A percentile compares a stretch with the other conserved stretches of the same genome.
phyloP scores from a whole-genome alignment of 2,113 vertebrate species.

The Physeter macrocephalus region DNA sequence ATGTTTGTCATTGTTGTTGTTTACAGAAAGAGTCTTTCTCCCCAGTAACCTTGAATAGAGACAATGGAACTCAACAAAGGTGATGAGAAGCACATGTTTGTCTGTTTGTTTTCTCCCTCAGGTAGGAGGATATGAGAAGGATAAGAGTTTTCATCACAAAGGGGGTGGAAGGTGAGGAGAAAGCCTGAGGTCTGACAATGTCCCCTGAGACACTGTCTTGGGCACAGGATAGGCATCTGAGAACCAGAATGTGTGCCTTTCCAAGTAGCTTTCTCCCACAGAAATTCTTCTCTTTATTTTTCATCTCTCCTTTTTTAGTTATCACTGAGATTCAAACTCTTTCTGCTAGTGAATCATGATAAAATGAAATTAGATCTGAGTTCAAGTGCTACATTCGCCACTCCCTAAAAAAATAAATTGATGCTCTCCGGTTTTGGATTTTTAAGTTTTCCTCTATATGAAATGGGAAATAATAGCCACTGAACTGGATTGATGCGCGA shows the following conservation, averaged over 20 bases:
- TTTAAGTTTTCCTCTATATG: not conserved
- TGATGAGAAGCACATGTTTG: accelerated
- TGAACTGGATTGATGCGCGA: accelerated
- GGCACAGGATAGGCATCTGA: not conserved
- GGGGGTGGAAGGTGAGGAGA: not conserved
- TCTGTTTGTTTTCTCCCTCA: not conserved
- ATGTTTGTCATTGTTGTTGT: not conserved
- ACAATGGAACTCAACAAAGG: not conserved
- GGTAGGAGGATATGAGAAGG: not conserved
- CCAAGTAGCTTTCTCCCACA: not conserved
- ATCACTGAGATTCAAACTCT: not conserved
- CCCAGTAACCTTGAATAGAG: not conserved
- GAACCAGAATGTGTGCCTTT: not conserved
- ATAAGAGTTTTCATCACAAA: not conserved
- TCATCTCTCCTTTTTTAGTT: not conserved
- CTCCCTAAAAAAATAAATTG: not conserved
- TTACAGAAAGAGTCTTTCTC: not conserved
- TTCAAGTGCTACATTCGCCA: not conserved
- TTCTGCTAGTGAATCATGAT: not conserved
- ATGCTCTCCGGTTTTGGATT: not conserved
- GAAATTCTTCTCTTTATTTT: not conserved
- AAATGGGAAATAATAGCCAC: not conserved
- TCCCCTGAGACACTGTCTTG: accelerated
- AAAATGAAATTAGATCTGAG: not conserved
- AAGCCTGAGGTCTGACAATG: no score